phyloP scores from a whole-genome alignment of 2,113 vertebrate genomes.

The Eira barbara region DNA sequence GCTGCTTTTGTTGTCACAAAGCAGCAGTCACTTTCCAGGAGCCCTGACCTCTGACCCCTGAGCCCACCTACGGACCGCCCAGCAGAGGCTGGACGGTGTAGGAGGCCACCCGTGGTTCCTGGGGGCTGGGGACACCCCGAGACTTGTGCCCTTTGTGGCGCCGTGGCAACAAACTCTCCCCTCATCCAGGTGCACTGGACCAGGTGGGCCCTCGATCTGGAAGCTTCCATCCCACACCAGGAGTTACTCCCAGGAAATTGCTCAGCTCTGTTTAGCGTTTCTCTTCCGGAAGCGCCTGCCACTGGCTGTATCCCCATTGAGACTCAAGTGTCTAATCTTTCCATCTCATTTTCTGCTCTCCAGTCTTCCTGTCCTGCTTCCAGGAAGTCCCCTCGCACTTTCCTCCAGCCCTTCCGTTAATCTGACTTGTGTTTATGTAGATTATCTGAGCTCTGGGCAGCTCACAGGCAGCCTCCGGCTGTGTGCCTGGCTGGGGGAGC shows the following conservation, averaged over 20 bases:
- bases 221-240: background rate
- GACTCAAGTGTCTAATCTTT: background rate
- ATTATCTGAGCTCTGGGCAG: background rate
- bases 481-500: too few relatives aligned
- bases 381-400: background rate
- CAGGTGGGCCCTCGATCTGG: background rate
- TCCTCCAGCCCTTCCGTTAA: background rate
- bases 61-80: background rate
- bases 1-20: rapidly evolving
- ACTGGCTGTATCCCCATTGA: background rate
- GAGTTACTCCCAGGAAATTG: background rate
- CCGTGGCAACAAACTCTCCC: background rate
- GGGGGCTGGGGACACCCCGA: background rate
- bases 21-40: background rate
- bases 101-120: rapidly evolving
- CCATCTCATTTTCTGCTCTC: background rate
- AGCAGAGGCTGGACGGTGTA: background rate
- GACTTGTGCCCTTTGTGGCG: background rate
- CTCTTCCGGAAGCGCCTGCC: background rate
- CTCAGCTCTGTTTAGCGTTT: background rate
- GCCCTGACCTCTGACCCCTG: background rate
- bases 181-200: background rate
- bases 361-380: background rate
- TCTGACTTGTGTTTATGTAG: background rate
- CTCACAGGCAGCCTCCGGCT: too few relatives aligned